These are phyloP conservation scores for Anolis sagrei DNA, from an alignment of 2,113 vertebrate genomes.

Conservation along the genomic window DNA sequence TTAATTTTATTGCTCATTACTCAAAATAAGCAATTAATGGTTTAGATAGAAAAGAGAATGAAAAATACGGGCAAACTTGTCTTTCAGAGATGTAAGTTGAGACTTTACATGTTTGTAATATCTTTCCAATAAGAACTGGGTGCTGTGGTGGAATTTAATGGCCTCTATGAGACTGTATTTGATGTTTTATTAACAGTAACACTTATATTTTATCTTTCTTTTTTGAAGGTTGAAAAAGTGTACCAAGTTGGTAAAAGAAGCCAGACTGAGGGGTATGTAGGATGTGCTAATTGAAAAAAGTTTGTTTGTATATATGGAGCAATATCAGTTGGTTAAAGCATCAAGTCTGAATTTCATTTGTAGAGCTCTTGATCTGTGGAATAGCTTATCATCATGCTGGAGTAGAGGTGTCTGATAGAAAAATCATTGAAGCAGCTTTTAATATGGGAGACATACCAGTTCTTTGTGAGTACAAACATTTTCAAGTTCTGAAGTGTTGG, in stretches of 20 bases:
- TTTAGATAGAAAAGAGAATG: not conserved
- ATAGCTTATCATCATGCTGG: slow-evolving; percentile 97
- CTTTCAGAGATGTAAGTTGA: not conserved
- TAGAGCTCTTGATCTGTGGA: slow-evolving; percentile 88
- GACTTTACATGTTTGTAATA: not conserved
- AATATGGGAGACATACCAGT: slow-evolving; percentile 89
- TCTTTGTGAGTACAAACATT: slow-evolving; percentile 87
- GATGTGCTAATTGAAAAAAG: slow-evolving; percentile 24
- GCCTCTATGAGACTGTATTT: not conserved
- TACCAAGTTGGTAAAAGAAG: slow-evolving; percentile 87
- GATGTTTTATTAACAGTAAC: not conserved
- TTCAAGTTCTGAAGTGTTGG: slow-evolving; percentile 33
- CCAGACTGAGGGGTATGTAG: slow-evolving; percentile 89
- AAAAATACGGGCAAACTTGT: not conserved
- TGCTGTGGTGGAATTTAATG: not conserved
- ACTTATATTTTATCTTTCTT: slow-evolving; percentile 27
- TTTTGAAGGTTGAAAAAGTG: slow-evolving; percentile 84
- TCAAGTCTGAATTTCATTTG: slow-evolving; percentile 46
- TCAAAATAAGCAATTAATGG: not conserved
- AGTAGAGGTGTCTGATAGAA: slow-evolving; percentile 90
- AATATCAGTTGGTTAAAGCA: slow-evolving; percentile 21
- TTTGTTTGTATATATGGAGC: slow-evolving; percentile 25
- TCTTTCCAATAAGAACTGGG: not conserved
- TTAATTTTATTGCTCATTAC: not conserved
- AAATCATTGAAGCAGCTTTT: slow-evolving; percentile 89